Evolutionary conservation across 2,888 invertebrate species (phyloP), one percentile per base, ranked within the genome.

Genomic region (Boloria selene): DNA sequence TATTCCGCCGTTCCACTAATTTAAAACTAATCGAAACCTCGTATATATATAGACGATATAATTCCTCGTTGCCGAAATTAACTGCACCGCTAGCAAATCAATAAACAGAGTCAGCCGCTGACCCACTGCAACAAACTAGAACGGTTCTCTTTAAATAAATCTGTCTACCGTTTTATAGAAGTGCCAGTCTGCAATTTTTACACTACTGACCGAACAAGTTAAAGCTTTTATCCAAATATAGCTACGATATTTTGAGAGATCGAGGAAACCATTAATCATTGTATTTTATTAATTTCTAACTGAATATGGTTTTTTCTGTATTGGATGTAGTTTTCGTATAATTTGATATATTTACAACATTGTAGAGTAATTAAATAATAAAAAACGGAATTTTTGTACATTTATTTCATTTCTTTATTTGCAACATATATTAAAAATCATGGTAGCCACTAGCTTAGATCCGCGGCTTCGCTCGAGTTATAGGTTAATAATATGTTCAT

Each of bases 51-150:
- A 60, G 14, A 18, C 45, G 16, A 17, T 17, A 53, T 62, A 62
- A 63, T 70, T 75, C 75, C 79, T 69, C 78, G 82, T 79, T 81
- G 85, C 89, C 88, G 86, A 90, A 90, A 87, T 90, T 88, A 90
- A 85, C 87, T 79, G 74, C 75, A 72, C 84, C 77, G 85, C 84
- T 84, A 82, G 77, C 81, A 80, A 90, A 91, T 91, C 90, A 88
- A 91, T 91, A 91, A 84, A 86, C 84, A 83, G 82, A 80, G 80
- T 77, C 77, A 73, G 82, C 77, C 77, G 83, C 84, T 88, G 90
- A 87, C 88, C 89, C 80, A 84, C 72, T 85, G 82, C 83, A 82
- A 73, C 75, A 79, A 90, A 87, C 85, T 89, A 82, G 89, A 84
- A 77, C 90, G 79, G 73, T 79, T 80, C 82, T 81, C 84, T 85